A percentile compares a stretch with the other conserved stretches of the same genome.
phyloP scores from a whole-genome alignment of 2,113 vertebrate species.

The Entelurus aequoreus region DNA sequence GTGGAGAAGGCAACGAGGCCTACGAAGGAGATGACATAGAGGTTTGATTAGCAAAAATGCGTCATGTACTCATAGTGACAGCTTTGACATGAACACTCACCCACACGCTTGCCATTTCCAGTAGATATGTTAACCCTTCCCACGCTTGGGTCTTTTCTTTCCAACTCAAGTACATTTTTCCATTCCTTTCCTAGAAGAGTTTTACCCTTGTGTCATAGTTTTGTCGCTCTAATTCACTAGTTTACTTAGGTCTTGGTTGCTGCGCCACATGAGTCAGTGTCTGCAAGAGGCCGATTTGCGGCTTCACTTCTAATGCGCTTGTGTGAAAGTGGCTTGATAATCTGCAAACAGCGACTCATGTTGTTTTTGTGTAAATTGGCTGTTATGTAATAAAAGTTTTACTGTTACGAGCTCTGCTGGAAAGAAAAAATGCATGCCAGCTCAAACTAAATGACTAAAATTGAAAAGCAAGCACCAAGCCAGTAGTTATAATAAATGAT shows the following conservation, averaged over 20 bases:
- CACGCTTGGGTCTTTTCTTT: constrained; percentile 1
- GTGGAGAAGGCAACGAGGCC: constrained; percentile 84
- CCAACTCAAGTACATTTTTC: constrained; percentile 35
- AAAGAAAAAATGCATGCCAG: neutral
- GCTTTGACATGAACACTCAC: neutral
- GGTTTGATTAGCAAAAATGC: constrained; percentile 58
- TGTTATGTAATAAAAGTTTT: neutral
- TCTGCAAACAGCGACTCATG: neutral
- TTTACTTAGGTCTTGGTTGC: constrained; percentile 34
- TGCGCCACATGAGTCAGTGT: constrained; percentile 40
- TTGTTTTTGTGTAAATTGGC: neutral
- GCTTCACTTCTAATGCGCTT: constrained; percentile 8
- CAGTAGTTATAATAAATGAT: too few species aligned
- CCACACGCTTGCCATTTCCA: constrained; percentile 8
- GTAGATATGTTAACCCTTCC: constrained; percentile 10
- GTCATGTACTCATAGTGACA: neutral
- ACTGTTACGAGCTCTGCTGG: neutral
- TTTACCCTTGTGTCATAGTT: constrained; percentile 22
- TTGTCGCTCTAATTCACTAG: constrained; percentile 34
- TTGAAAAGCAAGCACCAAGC: neutral
- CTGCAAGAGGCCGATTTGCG: constrained; percentile 16
- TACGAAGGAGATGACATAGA: constrained; percentile 90
- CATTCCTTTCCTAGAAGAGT: constrained; percentile 9
- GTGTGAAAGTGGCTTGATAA: constrained; percentile 6
- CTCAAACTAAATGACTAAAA: neutral